These are phyloP conservation scores for Hydrotaea cyrtoneurina DNA, from an alignment of 2,888 invertebrate genomes.

Conservation along the genomic window DNA sequence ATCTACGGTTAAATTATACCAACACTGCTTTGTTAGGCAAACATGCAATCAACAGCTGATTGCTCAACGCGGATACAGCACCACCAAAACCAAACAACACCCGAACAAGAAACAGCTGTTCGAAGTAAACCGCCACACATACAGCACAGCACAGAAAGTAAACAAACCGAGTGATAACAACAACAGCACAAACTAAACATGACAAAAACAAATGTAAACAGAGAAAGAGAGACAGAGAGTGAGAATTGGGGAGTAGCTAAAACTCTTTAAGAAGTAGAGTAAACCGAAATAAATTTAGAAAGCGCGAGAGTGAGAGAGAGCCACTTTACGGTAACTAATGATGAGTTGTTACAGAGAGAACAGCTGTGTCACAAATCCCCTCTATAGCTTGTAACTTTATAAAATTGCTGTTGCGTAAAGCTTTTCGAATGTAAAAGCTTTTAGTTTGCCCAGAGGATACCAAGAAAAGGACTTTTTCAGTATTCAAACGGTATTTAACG, in stretches of 20 bases:
- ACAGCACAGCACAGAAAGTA: neutral
- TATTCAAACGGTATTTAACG: conserved; percentile 54
- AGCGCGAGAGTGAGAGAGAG: neutral
- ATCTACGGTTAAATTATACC: neutral
- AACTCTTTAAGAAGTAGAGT: no score
- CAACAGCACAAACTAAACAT: neutral
- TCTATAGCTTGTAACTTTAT: no score
- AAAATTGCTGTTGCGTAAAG: neutral
- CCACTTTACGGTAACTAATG: no score
- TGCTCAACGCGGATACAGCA: neutral
- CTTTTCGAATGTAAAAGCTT: neutral
- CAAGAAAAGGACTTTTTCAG: conserved; percentile 53
- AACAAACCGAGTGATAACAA: conserved; percentile 2
- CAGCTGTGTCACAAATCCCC: no score
- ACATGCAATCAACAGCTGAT: conserved; percentile 8
- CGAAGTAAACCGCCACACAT: neutral
- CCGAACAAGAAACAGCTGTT: conserved; percentile 19
- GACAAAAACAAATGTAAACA: conserved; percentile 10
- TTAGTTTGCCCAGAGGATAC: conserved; percentile 8
- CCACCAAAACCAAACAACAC: neutral
- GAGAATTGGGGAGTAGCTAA: conserved; percentile 21
- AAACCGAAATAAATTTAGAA: conserved; percentile 6
- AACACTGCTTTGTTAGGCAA: neutral
- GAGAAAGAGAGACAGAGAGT: neutral
- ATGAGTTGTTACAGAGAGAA: no score